Conservation (phyloP, 2,113 vertebrate genomes). For the Oryzias woworae region DNA sequence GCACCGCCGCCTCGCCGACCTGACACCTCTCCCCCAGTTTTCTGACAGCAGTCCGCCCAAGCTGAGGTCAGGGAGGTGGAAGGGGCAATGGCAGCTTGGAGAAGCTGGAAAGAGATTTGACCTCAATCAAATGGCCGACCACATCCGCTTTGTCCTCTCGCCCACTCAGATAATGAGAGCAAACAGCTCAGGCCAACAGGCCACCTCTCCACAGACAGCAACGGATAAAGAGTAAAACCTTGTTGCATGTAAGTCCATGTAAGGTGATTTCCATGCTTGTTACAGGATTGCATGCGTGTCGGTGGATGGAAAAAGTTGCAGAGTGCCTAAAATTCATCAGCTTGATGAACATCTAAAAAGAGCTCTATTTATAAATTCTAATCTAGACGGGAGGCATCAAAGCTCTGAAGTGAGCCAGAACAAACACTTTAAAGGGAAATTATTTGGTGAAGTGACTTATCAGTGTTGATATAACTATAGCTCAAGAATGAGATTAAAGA, state of each 20-base stretch:
- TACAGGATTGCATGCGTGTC: conserved; percentile 3
- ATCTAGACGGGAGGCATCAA: background rate
- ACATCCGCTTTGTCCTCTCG: conserved; percentile 50
- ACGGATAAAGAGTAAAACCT: conserved; percentile 20
- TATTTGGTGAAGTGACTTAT: background rate
- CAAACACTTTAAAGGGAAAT: background rate
- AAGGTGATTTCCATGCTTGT: conserved; percentile 13
- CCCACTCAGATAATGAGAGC: conserved; percentile 45
- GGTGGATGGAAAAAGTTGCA: conserved; percentile 1
- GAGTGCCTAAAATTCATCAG: conserved; percentile 1
- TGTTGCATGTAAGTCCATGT: conserved; percentile 16
- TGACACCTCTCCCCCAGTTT: conserved; percentile 37
- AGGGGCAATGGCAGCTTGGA: background rate
- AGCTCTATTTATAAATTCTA: background rate
- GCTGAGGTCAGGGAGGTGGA: conserved; percentile 36
- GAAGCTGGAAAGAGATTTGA: conserved; percentile 53
- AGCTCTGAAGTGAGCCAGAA: background rate
- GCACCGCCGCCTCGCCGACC: conserved; percentile 35
- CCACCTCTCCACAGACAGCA: background rate
- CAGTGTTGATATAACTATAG: background rate
- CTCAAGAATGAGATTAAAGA: background rate
- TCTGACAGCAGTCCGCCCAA: conserved; percentile 27
- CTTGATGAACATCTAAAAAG: conserved; percentile 4
- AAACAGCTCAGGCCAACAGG: conserved; percentile 26
- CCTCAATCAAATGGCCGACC: conserved; percentile 63